Percentiles rank a stretch among this genome's conserved stretches.
These are phyloP conservation scores for Aphelocoma coerulescens DNA, from an alignment of 2,113 vertebrate genomes.

Conservation along the genomic window DNA sequence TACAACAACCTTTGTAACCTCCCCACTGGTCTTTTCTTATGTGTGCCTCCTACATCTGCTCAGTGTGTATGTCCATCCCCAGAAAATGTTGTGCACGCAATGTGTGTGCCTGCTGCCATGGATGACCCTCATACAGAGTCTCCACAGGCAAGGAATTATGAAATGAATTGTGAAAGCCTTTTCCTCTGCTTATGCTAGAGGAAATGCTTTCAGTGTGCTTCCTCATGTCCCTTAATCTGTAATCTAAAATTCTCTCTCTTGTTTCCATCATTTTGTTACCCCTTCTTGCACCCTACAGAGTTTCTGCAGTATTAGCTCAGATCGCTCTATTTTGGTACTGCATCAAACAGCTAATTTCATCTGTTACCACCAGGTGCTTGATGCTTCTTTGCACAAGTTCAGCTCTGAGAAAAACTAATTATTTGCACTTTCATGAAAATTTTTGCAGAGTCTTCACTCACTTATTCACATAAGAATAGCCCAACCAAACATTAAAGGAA, in stretches of 20 bases:
- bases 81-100: background rate
- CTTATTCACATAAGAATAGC: background rate
- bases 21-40: background rate
- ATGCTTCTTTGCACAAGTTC: background rate
- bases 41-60: background rate
- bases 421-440: background rate
- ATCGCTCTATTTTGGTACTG: background rate
- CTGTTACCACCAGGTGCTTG: background rate
- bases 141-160: background rate
- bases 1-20: background rate
- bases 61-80: background rate
- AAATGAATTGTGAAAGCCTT: background rate
- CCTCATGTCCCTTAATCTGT: background rate
- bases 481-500: background rate
- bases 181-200: background rate
- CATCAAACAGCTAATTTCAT: background rate
- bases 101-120: fast-evolving
- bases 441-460: background rate
- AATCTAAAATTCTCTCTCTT: background rate
- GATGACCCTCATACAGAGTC: background rate
- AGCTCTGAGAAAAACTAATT: background rate
- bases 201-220: background rate
- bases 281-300: background rate
- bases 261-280: background rate
- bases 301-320: background rate